A percentile compares a stretch with the other conserved stretches of the same genome.
Conservation (phyloP, 1,140 invertebrate genomes). For the Drosophila repletoides region DNA sequence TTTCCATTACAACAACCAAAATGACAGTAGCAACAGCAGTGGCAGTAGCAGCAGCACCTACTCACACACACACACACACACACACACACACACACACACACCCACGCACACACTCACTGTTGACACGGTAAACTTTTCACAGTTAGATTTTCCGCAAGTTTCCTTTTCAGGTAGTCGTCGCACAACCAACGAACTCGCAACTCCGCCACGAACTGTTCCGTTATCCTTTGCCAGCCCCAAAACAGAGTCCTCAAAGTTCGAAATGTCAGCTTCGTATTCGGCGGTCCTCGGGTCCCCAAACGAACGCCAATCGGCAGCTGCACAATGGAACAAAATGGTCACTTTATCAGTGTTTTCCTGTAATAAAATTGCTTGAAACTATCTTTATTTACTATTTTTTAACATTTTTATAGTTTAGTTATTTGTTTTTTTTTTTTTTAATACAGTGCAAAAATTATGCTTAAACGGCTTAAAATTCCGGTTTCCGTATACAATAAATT, state of each 20-base stretch:
- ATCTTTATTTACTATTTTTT: too few relatives aligned
- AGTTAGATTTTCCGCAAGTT: not conserved
- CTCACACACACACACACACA: slow-evolving; percentile 1
- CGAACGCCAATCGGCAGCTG: not conserved
- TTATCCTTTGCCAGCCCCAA: slow-evolving; percentile 46
- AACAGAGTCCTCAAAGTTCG: slow-evolving; percentile 19
- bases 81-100: slow-evolving; percentile 17
- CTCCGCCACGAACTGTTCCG: slow-evolving; percentile 70
- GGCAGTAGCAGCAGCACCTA: slow-evolving; percentile 9
- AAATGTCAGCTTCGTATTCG: slow-evolving; percentile 5
- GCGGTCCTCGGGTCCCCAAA: not conserved
- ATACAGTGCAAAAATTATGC: too few relatives aligned
- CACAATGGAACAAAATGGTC: too few relatives aligned
- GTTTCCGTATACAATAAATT: too few relatives aligned
- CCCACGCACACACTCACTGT: not conserved
- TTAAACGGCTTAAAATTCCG: too few relatives aligned
- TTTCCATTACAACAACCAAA: slow-evolving; percentile 27
- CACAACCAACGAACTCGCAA: slow-evolving; percentile 73
- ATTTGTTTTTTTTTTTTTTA: too few relatives aligned
- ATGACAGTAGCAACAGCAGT: slow-evolving; percentile 6
- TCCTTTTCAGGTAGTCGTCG: slow-evolving; percentile 32
- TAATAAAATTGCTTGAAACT: too few relatives aligned
- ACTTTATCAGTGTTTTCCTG: too few relatives aligned
- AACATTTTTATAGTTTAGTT: too few relatives aligned
- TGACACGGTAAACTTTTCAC: not conserved